A percentile compares a stretch with the other conserved stretches of the same genome.
Evolutionary conservation across 2,113 vertebrate species (phyloP).

Genomic region (Alectura lathami): DNA sequence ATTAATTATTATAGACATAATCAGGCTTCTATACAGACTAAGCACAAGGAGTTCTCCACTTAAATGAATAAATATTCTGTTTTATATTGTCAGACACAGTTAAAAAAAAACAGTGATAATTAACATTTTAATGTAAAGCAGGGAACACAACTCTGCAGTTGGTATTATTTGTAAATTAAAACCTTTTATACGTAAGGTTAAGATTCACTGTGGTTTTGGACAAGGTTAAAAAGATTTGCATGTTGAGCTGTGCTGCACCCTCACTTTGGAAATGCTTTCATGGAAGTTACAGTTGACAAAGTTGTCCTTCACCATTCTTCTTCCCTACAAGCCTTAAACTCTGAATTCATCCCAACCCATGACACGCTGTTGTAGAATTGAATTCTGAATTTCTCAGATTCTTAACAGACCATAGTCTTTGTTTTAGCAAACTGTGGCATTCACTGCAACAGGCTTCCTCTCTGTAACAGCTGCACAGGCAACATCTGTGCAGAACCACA

Average conservation of each 20-base stretch:
- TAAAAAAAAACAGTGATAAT: neutral
- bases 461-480: neutral
- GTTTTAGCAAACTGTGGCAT: neutral
- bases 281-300: neutral
- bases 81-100: neutral
- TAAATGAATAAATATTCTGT: neutral
- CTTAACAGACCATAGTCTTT: neutral
- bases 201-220: neutral
- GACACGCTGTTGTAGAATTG: fast-evolving
- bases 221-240: neutral
- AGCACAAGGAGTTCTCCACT: neutral
- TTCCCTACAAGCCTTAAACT: neutral
- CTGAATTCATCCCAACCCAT: neutral
- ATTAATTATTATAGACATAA: neutral
- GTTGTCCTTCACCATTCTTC: neutral
- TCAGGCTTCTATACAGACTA: neutral
- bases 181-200: neutral
- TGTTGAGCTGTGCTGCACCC: neutral
- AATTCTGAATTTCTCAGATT: neutral
- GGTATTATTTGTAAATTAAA: neutral
- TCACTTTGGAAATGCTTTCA: neutral
- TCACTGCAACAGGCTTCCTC: neutral
- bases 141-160: neutral
- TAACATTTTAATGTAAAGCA: neutral
- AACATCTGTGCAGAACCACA: neutral